Evolutionary conservation across 2,888 invertebrate genomes (phyloP).

Genomic region (Oeneis ivallda): DNA sequence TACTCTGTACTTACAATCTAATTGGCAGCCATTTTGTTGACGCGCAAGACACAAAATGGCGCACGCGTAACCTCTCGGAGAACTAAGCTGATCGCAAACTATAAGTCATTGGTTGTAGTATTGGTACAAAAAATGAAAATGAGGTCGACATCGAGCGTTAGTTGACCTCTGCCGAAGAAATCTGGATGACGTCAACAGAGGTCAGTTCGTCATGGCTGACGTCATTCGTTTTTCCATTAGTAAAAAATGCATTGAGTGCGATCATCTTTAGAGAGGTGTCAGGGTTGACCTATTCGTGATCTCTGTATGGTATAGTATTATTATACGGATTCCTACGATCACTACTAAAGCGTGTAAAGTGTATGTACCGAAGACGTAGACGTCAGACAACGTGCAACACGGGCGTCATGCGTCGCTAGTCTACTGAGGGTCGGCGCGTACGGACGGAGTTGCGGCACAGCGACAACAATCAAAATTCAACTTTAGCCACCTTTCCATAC

Average conservation of each 20-base stretch:
- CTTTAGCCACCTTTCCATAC: neutral
- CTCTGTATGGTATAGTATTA: neutral
- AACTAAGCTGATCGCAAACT: constrained; percentile 36
- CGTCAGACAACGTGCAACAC: constrained; percentile 48
- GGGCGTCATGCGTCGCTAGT: constrained; percentile 47
- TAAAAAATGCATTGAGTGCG: too few relatives aligned
- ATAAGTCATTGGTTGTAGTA: neutral
- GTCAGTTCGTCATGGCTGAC: too few relatives aligned
- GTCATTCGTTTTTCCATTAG: too few relatives aligned
- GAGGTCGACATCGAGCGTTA: too few relatives aligned
- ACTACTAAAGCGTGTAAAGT: constrained; percentile 43
- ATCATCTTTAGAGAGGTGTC: neutral
- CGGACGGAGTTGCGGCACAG: neutral
- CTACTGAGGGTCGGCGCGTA: constrained; percentile 19
- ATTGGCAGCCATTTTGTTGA: constrained; percentile 68
- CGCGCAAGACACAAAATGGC: constrained; percentile 64
- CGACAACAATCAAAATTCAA: neutral
- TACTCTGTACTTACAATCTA: constrained; percentile 76
- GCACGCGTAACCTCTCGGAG: constrained; percentile 52
- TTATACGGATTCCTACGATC: constrained; percentile 30
- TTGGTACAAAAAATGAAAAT: neutral
- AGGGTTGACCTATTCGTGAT: constrained; percentile 1
- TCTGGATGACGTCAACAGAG: too few relatives aligned
- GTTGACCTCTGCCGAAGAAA: too few relatives aligned
- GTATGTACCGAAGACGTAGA: constrained; percentile 43